Base-by-base conservation (phyloP, 2,888 invertebrate species). In the Xanthorhoe designata region DNA sequence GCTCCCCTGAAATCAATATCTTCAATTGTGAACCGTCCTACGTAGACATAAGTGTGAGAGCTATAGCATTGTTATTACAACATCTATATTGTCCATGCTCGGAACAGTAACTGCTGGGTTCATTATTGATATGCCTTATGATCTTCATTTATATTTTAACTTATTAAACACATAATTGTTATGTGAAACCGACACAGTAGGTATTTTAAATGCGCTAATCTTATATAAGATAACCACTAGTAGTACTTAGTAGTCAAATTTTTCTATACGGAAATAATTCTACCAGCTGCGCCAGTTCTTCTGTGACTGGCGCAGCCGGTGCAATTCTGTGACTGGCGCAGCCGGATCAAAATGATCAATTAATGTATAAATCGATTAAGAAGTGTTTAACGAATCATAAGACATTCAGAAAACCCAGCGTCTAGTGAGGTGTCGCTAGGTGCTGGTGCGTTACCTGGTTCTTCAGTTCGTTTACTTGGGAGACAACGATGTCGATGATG, bases 401-500 rank as follows among this genome's bases (percentile, higher is more conserved):
- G 64, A 60, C 68, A 60, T 71, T 52, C 47, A 61, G 69, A 64
- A 52, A 71, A 57, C 59, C 68, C 60, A 74, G 75, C 74, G 63
- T 57, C 61, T 66, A 74, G 76, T 77, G 76, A 71, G 62, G 51
- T 63, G 73, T 72, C 66, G 74, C 64, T 67, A 51, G n/a, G 60
- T 55, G 55, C 59, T 45, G 66, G 67, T 73, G 66, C 53, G 66
- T 89, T 89, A 94, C 94, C 94, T 94, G 94, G 77, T 93, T 94
- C 75, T 94, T 94, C 94, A 97, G 96, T 95, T 98, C 98, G 92
- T 97, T 98, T 78, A 99, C 97, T 95, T 98, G 98, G 56, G 98
- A 98, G 85, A 98, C 98, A 45, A 99, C 98, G 82, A 99, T 99
- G 90, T 99, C 99, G 79, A 99, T 98, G 88, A 99, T 98, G 91